Evolutionary conservation across 2,113 vertebrate species (phyloP), one percentile per base, ranked within the genome.

Genomic region (Alexandromys fortis): DNA sequence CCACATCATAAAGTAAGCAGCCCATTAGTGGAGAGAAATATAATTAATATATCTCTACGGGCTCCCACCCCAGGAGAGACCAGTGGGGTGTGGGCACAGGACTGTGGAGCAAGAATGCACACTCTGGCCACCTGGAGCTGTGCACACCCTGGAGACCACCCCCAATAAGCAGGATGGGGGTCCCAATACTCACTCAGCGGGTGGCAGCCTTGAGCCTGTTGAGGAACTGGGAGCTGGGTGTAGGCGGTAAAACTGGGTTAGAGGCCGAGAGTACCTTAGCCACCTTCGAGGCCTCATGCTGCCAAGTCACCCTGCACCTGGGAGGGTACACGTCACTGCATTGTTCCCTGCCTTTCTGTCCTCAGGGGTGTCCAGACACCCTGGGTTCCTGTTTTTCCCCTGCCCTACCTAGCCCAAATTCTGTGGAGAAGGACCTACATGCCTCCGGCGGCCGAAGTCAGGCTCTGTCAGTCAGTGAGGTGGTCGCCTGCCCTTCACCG

Each of bases 31-130:
- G 49, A 28, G 52, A 97, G 93, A 98, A 98, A 97, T 98, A 94
- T 98, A 98, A 99, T 99, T 97, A 98, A 98, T 98, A 97, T 91
- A 96, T 98, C 98, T 98, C 79, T 79, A 38, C 52, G 35, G 33
- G 3, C 42, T 90, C 92, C 85, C 61, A 33, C 73, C 91, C 90
- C 0, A 63, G 63, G 35, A 35, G 72, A 58, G 63, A 35, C 49
- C 49, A 42, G n/a, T 49, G 88, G 89, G 73, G 70, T 45, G 38
- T 33, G 88, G 73, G 68, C 26, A 21, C 75, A 45, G 55, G 87
- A 47, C 33, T 61, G 30, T 35, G 30, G 81, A 61, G 4, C 17
- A 4, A 68, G 67, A 63, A 47, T 0, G 12, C 30, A 52, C 16
- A 2, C 33, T 4, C 1, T 22, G 8, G 21, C 67, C 30, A 7